These are phyloP conservation scores for Papilio polytes DNA, from an alignment of 1,140 invertebrate species.

Conservation along the genomic window DNA sequence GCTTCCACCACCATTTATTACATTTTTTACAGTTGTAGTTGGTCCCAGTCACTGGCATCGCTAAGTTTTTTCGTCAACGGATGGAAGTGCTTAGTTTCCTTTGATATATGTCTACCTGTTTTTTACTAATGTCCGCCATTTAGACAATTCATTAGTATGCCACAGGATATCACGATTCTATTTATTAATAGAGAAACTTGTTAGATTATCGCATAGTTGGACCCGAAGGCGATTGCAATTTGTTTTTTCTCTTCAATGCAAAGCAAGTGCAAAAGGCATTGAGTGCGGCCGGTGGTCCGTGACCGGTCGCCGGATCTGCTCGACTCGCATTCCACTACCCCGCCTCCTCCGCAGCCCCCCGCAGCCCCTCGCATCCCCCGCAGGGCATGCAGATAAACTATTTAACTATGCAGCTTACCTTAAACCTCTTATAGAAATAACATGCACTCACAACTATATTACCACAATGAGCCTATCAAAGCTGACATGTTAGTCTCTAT, in stretches of 20 bases:
- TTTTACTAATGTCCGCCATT: background rate
- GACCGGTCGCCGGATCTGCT: conserved; percentile 47
- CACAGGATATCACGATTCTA: background rate
- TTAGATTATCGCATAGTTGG: background rate
- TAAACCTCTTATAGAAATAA: conserved; percentile 12
- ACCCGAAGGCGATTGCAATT: conserved; percentile 24
- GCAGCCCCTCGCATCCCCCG: background rate
- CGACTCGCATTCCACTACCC: conserved; percentile 33
- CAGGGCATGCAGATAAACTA: conserved; percentile 1
- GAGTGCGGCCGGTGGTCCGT: conserved; percentile 59
- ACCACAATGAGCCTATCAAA: background rate
- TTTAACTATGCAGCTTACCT: background rate
- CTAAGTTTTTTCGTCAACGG: background rate
- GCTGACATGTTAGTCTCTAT: background rate
- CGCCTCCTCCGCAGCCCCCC: conserved; percentile 5
- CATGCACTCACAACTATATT: background rate
- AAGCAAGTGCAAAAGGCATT: conserved; percentile 47
- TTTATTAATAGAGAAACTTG: conserved; percentile 12
- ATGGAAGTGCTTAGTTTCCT: background rate
- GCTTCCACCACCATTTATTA: background rate
- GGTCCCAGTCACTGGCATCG: background rate
- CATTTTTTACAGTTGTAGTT: background rate
- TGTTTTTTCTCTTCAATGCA: conserved; percentile 19
- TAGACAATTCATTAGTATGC: background rate
- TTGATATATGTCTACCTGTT: too few species aligned